These are phyloP conservation scores for Hemibagrus guttatus DNA, from an alignment of 2,797 vertebrate species.

Conservation along the genomic window DNA sequence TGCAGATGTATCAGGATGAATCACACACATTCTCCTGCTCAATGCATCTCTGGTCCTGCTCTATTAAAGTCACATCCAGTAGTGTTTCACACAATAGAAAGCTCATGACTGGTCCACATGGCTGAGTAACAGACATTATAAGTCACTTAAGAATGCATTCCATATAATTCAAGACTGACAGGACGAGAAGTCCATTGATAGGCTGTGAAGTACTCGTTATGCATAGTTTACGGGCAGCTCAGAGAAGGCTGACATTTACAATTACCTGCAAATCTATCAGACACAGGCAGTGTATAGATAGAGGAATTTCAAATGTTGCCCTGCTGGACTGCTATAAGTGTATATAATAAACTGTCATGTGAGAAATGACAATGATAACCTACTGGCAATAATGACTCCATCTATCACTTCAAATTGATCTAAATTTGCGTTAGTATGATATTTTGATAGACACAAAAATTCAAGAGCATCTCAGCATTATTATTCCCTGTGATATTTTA, in stretches of 20 bases:
- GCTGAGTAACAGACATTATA: constrained; percentile 36
- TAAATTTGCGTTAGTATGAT: constrained; percentile 34
- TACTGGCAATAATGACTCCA: not conserved
- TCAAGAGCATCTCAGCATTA: constrained; percentile 36
- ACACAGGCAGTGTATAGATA: not conserved
- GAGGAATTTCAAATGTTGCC: constrained; percentile 6
- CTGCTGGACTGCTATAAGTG: not conserved
- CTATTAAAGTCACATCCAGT: not conserved
- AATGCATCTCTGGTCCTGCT: constrained; percentile 8
- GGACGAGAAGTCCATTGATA: constrained; percentile 7
- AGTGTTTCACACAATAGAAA: constrained; percentile 15
- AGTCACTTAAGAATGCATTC: constrained; percentile 47
- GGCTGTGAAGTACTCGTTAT: constrained; percentile 11
- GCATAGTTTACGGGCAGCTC: not conserved
- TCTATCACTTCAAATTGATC: not conserved
- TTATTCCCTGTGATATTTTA: constrained; percentile 42
- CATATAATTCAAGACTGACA: constrained; percentile 14
- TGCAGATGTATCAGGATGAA: not conserved
- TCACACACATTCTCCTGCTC: not conserved
- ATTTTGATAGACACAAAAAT: constrained; percentile 37
- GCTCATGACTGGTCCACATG: constrained; percentile 21
- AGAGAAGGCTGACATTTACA: constrained; percentile 30
- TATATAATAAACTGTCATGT: constrained; percentile 24
- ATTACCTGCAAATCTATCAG: not conserved
- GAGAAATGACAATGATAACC: not conserved